A percentile compares a stretch with the other conserved stretches of the same genome.
phyloP scores from a whole-genome alignment of 2,797 vertebrate genomes.

The Sitta carolinensis region DNA sequence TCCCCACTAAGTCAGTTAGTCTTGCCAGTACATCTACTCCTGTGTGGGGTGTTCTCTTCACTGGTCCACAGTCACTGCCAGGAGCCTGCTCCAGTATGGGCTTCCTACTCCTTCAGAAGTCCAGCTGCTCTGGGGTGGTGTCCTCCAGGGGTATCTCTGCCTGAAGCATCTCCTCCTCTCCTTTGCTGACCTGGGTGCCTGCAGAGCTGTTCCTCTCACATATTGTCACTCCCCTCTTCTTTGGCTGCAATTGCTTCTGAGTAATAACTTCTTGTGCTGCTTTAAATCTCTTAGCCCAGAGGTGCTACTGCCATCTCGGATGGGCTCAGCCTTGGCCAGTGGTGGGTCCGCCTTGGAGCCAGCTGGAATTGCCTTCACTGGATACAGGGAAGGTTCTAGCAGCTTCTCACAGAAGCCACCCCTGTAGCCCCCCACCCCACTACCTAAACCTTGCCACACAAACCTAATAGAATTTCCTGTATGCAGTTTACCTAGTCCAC shows the following conservation, averaged over 20 bases:
- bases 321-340: not conserved
- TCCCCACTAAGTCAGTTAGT: too few relatives aligned
- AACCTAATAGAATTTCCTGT: not conserved
- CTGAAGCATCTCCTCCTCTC: not conserved
- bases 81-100: not conserved
- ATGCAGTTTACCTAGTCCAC: not conserved
- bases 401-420: not conserved
- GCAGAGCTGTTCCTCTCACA: not conserved
- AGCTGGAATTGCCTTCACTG: not conserved
- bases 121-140: not conserved
- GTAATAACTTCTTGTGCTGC: not conserved
- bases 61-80: not conserved
- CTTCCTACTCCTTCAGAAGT: not conserved
- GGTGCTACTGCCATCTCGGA: accelerated
- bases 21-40: not conserved
- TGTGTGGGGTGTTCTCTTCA: not conserved
- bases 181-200: not conserved
- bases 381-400: not conserved
- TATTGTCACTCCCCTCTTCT: not conserved
- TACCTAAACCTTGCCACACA: not conserved
- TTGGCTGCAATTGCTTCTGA: not conserved
- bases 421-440: accelerated
- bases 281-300: not conserved
- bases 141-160: not conserved
- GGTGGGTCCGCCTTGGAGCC: not conserved